Evolutionary conservation across 1,140 invertebrate species (phyloP), one percentile per base, ranked within the genome.

Genomic region (Drosophila carrolli): DNA sequence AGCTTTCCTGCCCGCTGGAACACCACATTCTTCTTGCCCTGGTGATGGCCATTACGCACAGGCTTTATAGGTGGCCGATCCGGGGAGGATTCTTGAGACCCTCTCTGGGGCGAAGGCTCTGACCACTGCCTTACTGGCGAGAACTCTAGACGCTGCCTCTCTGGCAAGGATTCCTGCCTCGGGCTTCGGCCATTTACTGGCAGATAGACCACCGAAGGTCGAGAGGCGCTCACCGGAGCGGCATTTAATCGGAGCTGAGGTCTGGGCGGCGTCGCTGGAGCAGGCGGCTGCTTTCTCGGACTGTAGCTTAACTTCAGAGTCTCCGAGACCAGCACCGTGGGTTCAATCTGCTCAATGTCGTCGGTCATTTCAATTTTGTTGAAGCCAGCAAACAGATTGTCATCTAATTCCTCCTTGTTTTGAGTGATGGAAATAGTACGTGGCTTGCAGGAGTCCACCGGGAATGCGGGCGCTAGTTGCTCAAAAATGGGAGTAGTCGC

Each of bases 1-100:
- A 92, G 65, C 62, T 91, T 92, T 1, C 91, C 91, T 6, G 80
- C 90, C 16, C 84, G 91, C 41, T 90, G 83, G 7, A 92, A 86
- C 1, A 92, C 83, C 0, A 86, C 66, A 14, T 92, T 90, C 29
- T 89, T 91, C 14, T 61, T 43, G 37, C 66, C 71, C 1, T 29
- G 16, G 23, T 79, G 8, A 19, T 83, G 67, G 35, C 79, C 84
- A 55, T 88, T 89, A 0, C 19, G 58, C 10, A 74, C 32, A 4
- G 38, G 40, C 53, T 10, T 55, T 23, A 40, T 16, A 11, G 13
- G 8, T 4, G 48, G 11, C 9, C 37, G 38, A 8, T 72, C 68
- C 0, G 27, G 8, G 10, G 16, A 27, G 11, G 13, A 19, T 4
- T 67, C 46, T n/a, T n/a, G 56, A 56, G 41, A 32, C 2, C 14